Base-by-base conservation (phyloP, 2,888 invertebrate genomes). In the Lagria hirta region DNA sequence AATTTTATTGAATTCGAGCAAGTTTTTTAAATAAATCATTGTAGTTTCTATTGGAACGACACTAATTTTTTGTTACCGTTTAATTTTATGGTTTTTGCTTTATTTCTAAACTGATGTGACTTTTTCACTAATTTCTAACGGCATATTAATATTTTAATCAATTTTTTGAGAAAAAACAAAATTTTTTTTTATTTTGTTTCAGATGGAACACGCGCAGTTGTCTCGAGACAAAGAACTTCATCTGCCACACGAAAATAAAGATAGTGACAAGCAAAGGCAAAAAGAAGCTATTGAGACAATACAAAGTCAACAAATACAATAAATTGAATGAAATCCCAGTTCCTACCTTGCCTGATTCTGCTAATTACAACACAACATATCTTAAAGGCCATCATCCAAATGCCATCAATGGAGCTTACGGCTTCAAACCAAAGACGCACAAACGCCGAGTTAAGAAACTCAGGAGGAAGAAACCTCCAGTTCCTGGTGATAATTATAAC, bases 181-280 rank as follows among this genome's bases (percentile, higher is more conserved):
- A n/a, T n/a, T n/a, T n/a, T n/a, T n/a, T n/a, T n/a, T n/a, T n/a
- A n/a, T n/a, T n/a, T n/a, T n/a, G n/a, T 65, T 73, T 43, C 72
- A 81, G 81, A 62, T 88, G 88, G 88, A 77, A 77, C 30, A 77
- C 82, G 1, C 74, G 77, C 26, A 78, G 74, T 61, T 88, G 88
- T 70, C 66, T 80, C 43, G 77, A 81, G 48, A 69, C 72, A 7
- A 82, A 80, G 48, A 78, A 82, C 61, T 87, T 75, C 72, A 80
- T 88, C 61, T 88, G 88, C 69, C 84, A 87, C 66, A 79, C 79
- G 8, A 79, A 76, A 60, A 70, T 81, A 3, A 74, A 69, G 37
- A 77, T 76, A 48, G 72, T 78, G 2, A 66, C 73, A 16, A 75
- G 73, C 48, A 62, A 73, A 10, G 76, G 73, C 41, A 68, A 75